Base-by-base conservation (phyloP, 2,797 vertebrate genomes). In the Hylomyscus alleni region DNA sequence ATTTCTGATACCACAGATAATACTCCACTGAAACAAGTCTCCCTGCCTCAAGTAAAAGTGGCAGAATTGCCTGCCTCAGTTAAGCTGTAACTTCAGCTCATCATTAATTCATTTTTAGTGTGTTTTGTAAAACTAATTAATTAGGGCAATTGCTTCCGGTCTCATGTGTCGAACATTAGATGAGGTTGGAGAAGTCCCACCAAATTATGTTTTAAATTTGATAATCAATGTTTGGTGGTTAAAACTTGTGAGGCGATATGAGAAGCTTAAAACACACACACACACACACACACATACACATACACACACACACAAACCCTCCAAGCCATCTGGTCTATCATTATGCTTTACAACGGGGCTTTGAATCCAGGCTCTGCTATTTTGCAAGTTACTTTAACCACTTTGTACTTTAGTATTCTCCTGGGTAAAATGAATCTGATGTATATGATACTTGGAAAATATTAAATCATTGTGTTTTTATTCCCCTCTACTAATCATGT, bases 91-190 rank as follows among this genome's bases (percentile, higher is more conserved):
- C 97, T 97, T 93, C 88, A 87, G 31, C 83, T 93, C 44, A 93
- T 92, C 85, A 90, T 89, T 89, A 92, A 86, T 95, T 95, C 87
- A 90, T 94, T 96, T 76, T 93, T 76, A 94, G 24, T 90, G 67
- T 90, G 12, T 75, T 97, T 97, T 97, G 77, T 96, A 92, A 97
- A 91, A 96, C 96, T 96, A 97, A 96, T 97, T 97, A 96, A 96
- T 97, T 94, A 93, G 96, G 86, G 77, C 78, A 93, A 96, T 93
- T 97, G 72, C 93, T 95, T 95, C 15, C 88, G 54, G 92, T 94
- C 92, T 91, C 93, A 77, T 67, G 75, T 93, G 93, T 9, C 9
- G 17, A 95, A 94, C 60, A 95, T 94, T 92, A 83, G 93, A 83
- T 69, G 84, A 87, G 31, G 34, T 67, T 94, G 73, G 81, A 88